These are phyloP conservation scores for Tuta absoluta DNA, from an alignment of 2,888 invertebrate genomes.

Conservation along the genomic window DNA sequence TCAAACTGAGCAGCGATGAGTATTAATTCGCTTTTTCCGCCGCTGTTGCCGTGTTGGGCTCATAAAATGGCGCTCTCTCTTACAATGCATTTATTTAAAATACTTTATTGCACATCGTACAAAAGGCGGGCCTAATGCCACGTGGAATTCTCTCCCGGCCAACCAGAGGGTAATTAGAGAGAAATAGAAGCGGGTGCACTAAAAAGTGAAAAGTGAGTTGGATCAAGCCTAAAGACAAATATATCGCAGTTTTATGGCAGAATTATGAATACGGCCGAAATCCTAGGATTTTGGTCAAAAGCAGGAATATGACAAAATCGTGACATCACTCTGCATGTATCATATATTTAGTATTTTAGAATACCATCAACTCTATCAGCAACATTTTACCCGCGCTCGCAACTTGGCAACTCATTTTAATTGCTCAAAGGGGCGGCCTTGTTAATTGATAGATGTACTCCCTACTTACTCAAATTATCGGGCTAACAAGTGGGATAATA, in stretches of 20 bases:
- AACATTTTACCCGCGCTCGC: constrained; percentile 31
- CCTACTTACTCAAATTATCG: constrained; percentile 35
- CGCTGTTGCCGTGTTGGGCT: neutral
- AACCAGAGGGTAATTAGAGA: no score
- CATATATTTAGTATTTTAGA: neutral
- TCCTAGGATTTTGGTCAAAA: no score
- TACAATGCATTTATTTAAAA: no score
- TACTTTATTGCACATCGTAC: no score
- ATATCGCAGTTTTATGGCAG: no score
- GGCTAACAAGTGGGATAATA: constrained; percentile 30
- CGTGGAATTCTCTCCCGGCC: no score
- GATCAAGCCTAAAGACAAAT: no score
- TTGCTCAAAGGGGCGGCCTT: constrained; percentile 40
- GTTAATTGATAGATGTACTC: constrained; percentile 47
- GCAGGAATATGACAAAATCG: no score
- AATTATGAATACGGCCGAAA: no score
- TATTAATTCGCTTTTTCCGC: neutral
- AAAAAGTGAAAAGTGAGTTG: no score
- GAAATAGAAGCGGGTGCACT: no score
- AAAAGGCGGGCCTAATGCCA: no score
- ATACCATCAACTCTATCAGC: constrained; percentile 26
- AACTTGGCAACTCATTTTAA: constrained; percentile 42
- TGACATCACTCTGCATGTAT: neutral
- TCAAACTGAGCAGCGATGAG: constrained; percentile 33
- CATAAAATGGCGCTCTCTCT: constrained; percentile 8